Evolutionary conservation across 2,888 invertebrate species (phyloP), one percentile per base, ranked within the genome.

Genomic region (Phyllotreta cruciferae): DNA sequence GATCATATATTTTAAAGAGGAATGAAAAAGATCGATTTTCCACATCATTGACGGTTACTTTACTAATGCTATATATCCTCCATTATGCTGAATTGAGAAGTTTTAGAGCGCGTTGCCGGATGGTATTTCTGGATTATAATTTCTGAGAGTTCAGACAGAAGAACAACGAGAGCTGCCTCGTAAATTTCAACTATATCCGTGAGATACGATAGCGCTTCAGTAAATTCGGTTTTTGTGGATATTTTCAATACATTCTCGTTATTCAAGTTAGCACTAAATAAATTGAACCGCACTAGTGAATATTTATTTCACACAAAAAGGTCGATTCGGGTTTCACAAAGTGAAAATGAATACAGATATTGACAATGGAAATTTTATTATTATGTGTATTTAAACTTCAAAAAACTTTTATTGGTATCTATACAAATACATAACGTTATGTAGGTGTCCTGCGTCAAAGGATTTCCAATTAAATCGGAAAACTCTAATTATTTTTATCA

Each of bases 101-200:
- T 50, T 50, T 50, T 50, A 50, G 50, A 50, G 36, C 50, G 50
- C 50, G 36, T 35, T 35, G 11, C 50, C 36, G 50, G 50, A 50
- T 50, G 50, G 50, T 50, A 50, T 50, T 50, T 50, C 36, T 35
- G 35, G 50, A 50, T 35, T 50, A 50, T 50, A 50, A 50, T 50
- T 50, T 35, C 9, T 50, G 36, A 35, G 50, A 50, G 11, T 36
- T 50, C 36, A 50, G 47, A 24, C 14, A 47, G 8, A 44, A 10
- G 44, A 44, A 44, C 44, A 44, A 44, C 44, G 44, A 24, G 34
- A 14, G 10, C 47, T 13, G 24, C 47, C 8, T 47, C 47, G 47
- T 47, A 47, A 47, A 47, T 47, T 47, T 47, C 47, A 47, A 47
- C 47, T 47, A 47, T 47, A 47, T 47, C 47, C 47, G 34, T 47